These are phyloP conservation scores for Argynnis bischoffii DNA, from an alignment of 2,888 invertebrate species.

Conservation along the genomic window DNA sequence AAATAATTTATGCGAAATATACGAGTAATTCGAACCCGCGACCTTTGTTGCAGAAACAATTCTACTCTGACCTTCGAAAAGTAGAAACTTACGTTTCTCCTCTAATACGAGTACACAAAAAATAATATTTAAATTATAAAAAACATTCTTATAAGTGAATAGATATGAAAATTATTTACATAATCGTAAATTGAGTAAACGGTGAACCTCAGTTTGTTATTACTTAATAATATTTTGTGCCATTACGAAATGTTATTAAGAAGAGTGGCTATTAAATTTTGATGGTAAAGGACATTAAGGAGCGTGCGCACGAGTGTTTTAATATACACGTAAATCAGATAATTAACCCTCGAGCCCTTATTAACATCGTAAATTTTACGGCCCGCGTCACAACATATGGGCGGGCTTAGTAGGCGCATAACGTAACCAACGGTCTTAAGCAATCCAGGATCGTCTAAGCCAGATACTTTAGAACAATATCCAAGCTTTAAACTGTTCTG, in stretches of 20 bases:
- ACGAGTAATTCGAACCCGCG: neutral
- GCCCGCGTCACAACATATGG: conserved; percentile 65
- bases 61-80: too few species aligned
- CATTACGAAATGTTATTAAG: conserved; percentile 47
- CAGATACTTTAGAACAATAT: conserved; percentile 37
- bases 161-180: neutral
- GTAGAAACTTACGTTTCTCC: too few species aligned
- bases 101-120: too few species aligned
- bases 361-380: conserved; percentile 79
- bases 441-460: conserved; percentile 29
- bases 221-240: conserved; percentile 1
- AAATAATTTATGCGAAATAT: too few species aligned
- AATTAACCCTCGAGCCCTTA: conserved; percentile 78
- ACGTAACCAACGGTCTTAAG: conserved; percentile 43
- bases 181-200: neutral
- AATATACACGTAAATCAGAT: conserved; percentile 77
- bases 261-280: conserved; percentile 65
- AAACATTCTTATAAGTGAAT: too few species aligned
- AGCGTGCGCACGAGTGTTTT: conserved; percentile 57
- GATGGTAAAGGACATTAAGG: conserved; percentile 65
- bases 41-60: too few species aligned
- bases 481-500: conserved; percentile 34
- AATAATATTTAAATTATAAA: too few species aligned
- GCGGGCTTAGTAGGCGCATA: conserved; percentile 68
- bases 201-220: conserved; percentile 1